Conservation (phyloP, 2,113 vertebrate species). For the Rhinolophus ferrumequinum region DNA sequence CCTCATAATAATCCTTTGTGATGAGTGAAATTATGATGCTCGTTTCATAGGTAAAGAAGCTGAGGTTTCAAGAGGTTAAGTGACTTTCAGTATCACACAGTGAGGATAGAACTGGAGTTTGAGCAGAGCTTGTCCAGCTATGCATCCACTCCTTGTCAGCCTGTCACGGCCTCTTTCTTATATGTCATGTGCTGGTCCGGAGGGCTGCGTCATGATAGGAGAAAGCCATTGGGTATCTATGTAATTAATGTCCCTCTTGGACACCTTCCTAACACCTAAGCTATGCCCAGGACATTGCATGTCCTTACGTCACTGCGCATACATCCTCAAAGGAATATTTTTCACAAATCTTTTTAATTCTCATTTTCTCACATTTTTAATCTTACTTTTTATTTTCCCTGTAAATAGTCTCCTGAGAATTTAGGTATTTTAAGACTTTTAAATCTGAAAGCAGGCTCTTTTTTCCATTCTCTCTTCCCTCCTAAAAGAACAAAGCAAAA, state of each 20-base stretch:
- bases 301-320: background rate
- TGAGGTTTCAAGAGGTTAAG: background rate
- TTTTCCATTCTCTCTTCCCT: background rate
- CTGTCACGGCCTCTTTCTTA: background rate
- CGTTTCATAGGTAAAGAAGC: background rate
- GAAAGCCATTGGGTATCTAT: background rate
- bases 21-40: background rate
- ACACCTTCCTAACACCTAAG: background rate
- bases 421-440: background rate
- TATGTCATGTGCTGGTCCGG: accelerated
- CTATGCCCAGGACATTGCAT: background rate
- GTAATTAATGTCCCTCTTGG: background rate
- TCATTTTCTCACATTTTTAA: background rate
- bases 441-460: background rate
- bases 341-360: background rate
- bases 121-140: background rate
- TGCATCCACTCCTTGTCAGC: too few species aligned
- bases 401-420: background rate
- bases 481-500: background rate
- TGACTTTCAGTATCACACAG: background rate
- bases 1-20: background rate
- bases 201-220: accelerated
- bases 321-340: background rate
- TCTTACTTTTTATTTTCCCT: background rate
- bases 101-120: background rate